Evolutionary conservation across 2,888 invertebrate genomes (phyloP).

Genomic region (Tipula confusa): DNA sequence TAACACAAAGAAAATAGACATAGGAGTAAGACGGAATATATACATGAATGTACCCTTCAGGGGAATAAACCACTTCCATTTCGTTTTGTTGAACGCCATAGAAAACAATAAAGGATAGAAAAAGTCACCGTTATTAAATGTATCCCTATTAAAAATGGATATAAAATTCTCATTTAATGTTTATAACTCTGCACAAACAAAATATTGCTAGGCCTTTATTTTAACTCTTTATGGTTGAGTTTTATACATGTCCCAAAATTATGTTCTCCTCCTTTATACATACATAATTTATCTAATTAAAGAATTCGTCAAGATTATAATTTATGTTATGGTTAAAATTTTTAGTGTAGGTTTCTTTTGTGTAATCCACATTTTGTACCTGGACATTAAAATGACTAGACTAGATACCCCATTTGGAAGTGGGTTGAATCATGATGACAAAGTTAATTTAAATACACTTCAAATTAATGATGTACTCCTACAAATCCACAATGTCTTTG

Average conservation of each 20-base stretch:
- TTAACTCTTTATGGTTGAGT: background rate
- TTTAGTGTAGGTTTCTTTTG: too few relatives aligned
- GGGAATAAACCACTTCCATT: constrained; percentile 6
- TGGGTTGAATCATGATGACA: too few relatives aligned
- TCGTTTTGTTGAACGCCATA: background rate
- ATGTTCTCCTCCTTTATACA: background rate
- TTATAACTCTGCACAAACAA: background rate
- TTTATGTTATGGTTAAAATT: too few relatives aligned
- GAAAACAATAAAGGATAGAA: background rate
- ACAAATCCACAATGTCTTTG: too few relatives aligned
- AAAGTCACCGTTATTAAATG: constrained; percentile 20
- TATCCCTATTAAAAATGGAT: constrained; percentile 16
- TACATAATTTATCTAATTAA: background rate
- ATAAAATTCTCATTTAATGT: constrained; percentile 3
- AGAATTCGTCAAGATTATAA: background rate
- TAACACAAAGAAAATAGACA: background rate
- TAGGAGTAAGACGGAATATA: background rate
- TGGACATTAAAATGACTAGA: too few relatives aligned
- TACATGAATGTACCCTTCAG: constrained; percentile 3
- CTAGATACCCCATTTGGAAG: too few relatives aligned
- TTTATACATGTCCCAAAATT: background rate
- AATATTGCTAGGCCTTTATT: background rate
- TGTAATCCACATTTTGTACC: too few relatives aligned
- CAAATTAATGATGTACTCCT: too few relatives aligned
- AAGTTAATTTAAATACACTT: too few relatives aligned